Percentiles rank a stretch among this genome's conserved stretches.
phyloP scores from a whole-genome alignment of 2,113 vertebrate species.

The Rhea pennata region DNA sequence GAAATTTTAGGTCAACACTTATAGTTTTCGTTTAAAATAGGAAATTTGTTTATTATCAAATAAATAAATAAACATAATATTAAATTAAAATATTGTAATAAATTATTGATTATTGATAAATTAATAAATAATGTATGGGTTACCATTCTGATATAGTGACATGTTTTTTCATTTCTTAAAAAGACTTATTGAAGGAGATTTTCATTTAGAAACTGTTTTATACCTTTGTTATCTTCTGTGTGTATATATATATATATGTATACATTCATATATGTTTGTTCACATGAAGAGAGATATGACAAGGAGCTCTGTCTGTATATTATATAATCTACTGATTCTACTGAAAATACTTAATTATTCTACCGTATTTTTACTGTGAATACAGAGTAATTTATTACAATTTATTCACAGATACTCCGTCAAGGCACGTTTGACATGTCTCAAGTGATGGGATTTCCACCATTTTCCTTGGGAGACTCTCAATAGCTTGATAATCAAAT shows the following conservation, averaged over 20 bases:
- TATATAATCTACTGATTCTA: not conserved
- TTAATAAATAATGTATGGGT: not conserved
- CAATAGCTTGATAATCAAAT: not conserved
- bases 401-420: not conserved
- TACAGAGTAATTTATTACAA: not conserved
- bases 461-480: not conserved
- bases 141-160: not conserved
- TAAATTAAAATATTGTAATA: too few species aligned
- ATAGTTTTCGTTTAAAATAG: not conserved
- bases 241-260: not conserved
- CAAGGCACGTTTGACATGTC: not conserved
- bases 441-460: not conserved
- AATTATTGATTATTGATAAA: too few species aligned
- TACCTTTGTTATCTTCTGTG: not conserved
- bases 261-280: not conserved
- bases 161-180: not conserved
- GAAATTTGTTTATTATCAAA: not conserved
- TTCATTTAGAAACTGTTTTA: not conserved
- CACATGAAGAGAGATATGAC: not conserved
- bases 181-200: not conserved
- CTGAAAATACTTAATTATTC: not conserved
- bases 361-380: not conserved
- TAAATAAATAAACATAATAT: too few species aligned
- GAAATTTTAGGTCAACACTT: not conserved
- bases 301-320: not conserved